Evolutionary conservation across 1,140 invertebrate species (phyloP).

Genomic region (Berghia stephanieae): DNA sequence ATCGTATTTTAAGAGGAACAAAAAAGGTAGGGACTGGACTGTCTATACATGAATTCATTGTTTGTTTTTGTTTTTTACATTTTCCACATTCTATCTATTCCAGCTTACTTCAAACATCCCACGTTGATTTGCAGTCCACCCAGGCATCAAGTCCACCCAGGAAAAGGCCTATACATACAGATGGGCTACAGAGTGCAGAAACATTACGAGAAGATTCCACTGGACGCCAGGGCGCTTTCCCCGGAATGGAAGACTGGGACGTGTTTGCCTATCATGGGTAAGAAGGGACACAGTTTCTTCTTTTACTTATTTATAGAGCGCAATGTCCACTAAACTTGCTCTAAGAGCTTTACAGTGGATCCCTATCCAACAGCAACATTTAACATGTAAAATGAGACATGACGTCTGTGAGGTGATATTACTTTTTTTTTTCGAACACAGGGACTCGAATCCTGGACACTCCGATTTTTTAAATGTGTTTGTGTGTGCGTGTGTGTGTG

Average conservation of each 20-base stretch:
- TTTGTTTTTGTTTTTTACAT: not conserved
- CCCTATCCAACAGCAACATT: too few relatives aligned
- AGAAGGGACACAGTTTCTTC: slow-evolving; percentile 22
- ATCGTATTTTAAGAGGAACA: not conserved
- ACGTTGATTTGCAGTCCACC: slow-evolving; percentile 53
- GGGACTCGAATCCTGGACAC: not conserved
- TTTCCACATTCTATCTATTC: slow-evolving; percentile 20
- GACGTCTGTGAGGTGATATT: too few relatives aligned
- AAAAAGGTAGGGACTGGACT: slow-evolving; percentile 3
- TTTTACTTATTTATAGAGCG: not conserved
- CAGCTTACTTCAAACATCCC: slow-evolving; percentile 62
- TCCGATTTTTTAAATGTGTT: not conserved
- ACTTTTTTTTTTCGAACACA: not conserved
- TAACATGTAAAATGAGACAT: too few relatives aligned
- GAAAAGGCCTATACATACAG: slow-evolving; percentile 58
- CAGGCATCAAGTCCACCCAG: slow-evolving; percentile 42
- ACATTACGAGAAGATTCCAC: slow-evolving; percentile 48
- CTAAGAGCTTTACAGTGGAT: too few relatives aligned
- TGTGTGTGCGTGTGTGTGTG: not conserved
- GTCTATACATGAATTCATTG: too few relatives aligned
- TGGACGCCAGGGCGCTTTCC: slow-evolving; percentile 44
- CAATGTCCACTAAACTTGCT: too few relatives aligned
- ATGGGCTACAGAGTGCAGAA: slow-evolving; percentile 48
- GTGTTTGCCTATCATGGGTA: slow-evolving; percentile 59
- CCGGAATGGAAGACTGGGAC: slow-evolving; percentile 49